A percentile compares a stretch with the other conserved stretches of the same genome.
phyloP scores from a whole-genome alignment of 2,113 vertebrate genomes.

The Accipiter virgatus region DNA sequence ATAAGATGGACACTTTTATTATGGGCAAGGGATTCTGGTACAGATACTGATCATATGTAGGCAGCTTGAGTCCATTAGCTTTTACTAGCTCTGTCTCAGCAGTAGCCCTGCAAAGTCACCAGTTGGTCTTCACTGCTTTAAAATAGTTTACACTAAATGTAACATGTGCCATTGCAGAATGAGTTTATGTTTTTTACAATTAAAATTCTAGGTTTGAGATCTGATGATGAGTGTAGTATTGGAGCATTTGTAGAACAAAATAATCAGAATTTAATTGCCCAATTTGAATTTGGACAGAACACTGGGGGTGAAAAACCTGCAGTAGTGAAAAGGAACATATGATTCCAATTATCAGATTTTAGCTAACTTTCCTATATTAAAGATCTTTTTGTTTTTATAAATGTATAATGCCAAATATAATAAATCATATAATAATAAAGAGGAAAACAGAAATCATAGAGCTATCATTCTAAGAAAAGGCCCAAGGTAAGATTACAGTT shows the following conservation, averaged over 20 bases:
- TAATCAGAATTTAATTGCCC: neutral
- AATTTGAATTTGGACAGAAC: neutral
- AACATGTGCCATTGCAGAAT: neutral
- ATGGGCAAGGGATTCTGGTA: neutral
- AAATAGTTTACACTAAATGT: neutral
- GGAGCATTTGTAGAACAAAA: neutral
- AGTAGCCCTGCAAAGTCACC: neutral
- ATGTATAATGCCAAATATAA: neutral
- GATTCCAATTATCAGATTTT: conserved; percentile 2
- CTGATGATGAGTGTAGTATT: neutral
- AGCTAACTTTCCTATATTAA: neutral
- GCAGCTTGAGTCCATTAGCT: neutral
- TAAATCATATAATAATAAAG: neutral
- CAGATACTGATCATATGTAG: neutral
- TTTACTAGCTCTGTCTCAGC: neutral
- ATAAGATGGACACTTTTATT: neutral
- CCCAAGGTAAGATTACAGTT: neutral
- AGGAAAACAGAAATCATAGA: neutral
- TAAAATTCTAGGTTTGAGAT: neutral
- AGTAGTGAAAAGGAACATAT: neutral
- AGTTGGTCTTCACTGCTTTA: neutral
- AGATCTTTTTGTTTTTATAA: neutral
- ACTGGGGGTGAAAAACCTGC: neutral
- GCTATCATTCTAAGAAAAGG: neutral
- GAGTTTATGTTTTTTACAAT: neutral